Evolutionary conservation across 1,140 invertebrate species (phyloP), one percentile per base, ranked within the genome.

Genomic region (Pseudomyrmex flavicornis): DNA sequence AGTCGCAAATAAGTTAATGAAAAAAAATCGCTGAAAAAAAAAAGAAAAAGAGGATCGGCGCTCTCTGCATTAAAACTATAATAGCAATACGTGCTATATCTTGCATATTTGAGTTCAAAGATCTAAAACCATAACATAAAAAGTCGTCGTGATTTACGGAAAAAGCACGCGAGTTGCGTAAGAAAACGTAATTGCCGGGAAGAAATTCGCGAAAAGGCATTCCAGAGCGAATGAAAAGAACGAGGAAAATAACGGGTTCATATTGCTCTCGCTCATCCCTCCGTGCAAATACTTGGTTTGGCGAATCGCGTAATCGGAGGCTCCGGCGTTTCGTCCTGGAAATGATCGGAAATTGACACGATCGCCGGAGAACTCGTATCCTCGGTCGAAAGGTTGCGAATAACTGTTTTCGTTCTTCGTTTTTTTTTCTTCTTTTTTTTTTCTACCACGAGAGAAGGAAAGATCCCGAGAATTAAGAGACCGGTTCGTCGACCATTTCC

Each of bases 341-440:
- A 59, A 80, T 80, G 7, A 72, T 80, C 54, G 76, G 52, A 70
- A 79, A 79, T 79, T 52, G 54, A 59, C 76, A n/a, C 15, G 50
- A 12, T 35, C 35, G 35, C 35, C 17, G 35, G 76, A 72, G 35
- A 7, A 35, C 35, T 69, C 44, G 44, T 59, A 52, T 7, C 44
- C n/a, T 17, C 52, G 52, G 17, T 48, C 76, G 65, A 59, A 35
- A 35, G 44, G 52, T 61, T 72, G 46, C 76, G 72, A 80, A 80
- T 80, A 80, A 72, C 54, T 20, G 66, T 44, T 80, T 80, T 61
- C 66, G 56, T 50, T 79, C n/a, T 17, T 48, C 63, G 22, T 50
- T 56, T 35, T 58, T 3, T 35, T 35, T 35, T 35, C 4, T 35
- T 35, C 4, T 35, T 35, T 35, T 26, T 35, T 2, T 35, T 35